Percentiles rank a stretch among this genome's conserved stretches.
phyloP scores from a whole-genome alignment of 2,888 invertebrate species.

The Entomobrya multifasciata region DNA sequence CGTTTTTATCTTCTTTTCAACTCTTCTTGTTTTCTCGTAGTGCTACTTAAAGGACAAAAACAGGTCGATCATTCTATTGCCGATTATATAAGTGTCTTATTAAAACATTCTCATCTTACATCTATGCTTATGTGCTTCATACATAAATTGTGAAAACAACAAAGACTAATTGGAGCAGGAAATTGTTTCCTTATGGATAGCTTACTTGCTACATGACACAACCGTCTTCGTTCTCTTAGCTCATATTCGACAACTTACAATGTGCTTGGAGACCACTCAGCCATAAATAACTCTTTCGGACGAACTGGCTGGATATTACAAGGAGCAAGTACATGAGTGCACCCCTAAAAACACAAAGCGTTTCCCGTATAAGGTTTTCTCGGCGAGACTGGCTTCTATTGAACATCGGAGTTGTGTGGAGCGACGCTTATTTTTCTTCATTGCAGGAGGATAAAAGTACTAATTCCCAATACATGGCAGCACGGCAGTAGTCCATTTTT shows the following conservation, averaged over 20 bases:
- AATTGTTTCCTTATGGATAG: slow-evolving; percentile 52
- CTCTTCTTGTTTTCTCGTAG: slow-evolving; percentile 1
- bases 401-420: too few relatives aligned
- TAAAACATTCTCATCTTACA: background rate
- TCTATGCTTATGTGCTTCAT: background rate
- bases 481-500: too few relatives aligned
- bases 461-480: too few relatives aligned
- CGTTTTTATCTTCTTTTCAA: background rate
- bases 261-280: slow-evolving; percentile 39
- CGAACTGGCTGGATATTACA: slow-evolving; percentile 14
- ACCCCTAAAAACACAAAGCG: background rate
- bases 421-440: too few relatives aligned
- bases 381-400: too few relatives aligned
- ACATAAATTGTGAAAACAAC: slow-evolving; percentile 49
- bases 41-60: slow-evolving; percentile 9
- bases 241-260: background rate
- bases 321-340: background rate
- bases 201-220: slow-evolving; percentile 10
- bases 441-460: too few relatives aligned
- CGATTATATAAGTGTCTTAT: background rate
- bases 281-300: slow-evolving; percentile 31
- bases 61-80: slow-evolving; percentile 36
- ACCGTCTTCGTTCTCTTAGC: background rate
- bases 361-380: too few relatives aligned
- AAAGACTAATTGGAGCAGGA: slow-evolving; percentile 60